Evolutionary conservation across 2,888 invertebrate genomes (phyloP), one percentile per base, ranked within the genome.

Genomic region (Lasioglossum zephyrum): DNA sequence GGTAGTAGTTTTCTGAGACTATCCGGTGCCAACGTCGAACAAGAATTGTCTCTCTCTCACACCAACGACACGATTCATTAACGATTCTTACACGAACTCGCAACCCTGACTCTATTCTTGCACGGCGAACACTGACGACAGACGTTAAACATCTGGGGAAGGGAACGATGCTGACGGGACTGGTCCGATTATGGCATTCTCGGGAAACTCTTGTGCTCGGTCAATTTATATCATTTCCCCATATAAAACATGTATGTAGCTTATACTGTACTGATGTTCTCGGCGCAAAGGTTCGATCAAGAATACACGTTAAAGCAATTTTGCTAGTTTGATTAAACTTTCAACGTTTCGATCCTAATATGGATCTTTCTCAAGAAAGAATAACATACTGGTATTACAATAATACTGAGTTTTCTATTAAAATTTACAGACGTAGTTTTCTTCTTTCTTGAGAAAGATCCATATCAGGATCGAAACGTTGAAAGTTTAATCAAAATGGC

Each of bases 11-110:
- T 47, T 31, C 31, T 63, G 73, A 85, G 73, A 53, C n/a, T 44
- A 36, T 57, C 75, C 18, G 60, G 39, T 70, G 78, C 31, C 72
- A 69, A 73, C 57, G 69, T 49, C 63, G 69, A 63, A 77, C 49
- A 73, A 66, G 31, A 74, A 77, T 63, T 74, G 22, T 53, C 44
- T 49, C 60, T 82, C 75, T 82, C 75, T 75, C 82, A 78, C 87
- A 87, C 87, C 87, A 86, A 87, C 87, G 73, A 87, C 86, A 87
- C 87, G 82, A 78, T 70, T 80, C 76, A 73, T 39, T 44, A 49
- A 79, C 49, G 72, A 72, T 66, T 78, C 69, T 70, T 86, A 78
- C 77, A 78, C 81, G 81, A 80, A 60, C 39, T 79, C 86, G 85
- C 74, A 57, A 79, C 73, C 72, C 36, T 73, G 49, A 75, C 63